Evolutionary conservation across 2,888 invertebrate genomes (phyloP).

Genomic region (Orthosia incerta): DNA sequence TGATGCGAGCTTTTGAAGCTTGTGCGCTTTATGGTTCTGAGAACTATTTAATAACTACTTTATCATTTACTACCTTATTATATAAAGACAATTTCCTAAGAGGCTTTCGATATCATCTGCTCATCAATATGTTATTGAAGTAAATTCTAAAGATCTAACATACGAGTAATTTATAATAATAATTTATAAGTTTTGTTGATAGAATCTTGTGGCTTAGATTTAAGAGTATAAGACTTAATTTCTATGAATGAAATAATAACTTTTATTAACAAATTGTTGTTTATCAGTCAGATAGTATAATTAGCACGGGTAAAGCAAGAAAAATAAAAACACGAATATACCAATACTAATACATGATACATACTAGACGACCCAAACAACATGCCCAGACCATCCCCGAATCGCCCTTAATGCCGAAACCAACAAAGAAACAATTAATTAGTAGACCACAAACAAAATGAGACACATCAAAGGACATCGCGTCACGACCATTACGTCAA

Average conservation of each 20-base stretch:
- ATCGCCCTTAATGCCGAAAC: slow-evolving; percentile 26
- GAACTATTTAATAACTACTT: not conserved
- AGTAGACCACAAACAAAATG: slow-evolving; percentile 64
- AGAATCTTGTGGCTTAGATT: no score
- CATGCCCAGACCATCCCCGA: slow-evolving; percentile 8
- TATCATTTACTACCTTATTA: not conserved
- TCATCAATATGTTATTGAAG: not conserved
- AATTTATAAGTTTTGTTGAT: no score
- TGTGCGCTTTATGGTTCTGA: not conserved
- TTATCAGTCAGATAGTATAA: no score
- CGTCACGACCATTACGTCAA: slow-evolving; percentile 62
- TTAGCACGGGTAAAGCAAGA: not conserved
- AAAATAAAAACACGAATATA: not conserved
- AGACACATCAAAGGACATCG: slow-evolving; percentile 70
- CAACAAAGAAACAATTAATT: slow-evolving; percentile 53
- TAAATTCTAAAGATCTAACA: no score
- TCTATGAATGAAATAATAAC: no score
- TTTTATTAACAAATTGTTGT: not conserved
- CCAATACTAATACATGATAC: no score
- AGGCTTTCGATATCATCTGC: not conserved
- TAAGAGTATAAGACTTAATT: no score
- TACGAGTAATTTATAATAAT: no score
- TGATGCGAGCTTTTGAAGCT: slow-evolving; percentile 10
- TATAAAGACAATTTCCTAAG: not conserved
- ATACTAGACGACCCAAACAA: not conserved